A percentile compares a stretch with the other conserved stretches of the same genome.
phyloP scores from a whole-genome alignment of 1,140 invertebrate species.

The Drosophila auraria region DNA sequence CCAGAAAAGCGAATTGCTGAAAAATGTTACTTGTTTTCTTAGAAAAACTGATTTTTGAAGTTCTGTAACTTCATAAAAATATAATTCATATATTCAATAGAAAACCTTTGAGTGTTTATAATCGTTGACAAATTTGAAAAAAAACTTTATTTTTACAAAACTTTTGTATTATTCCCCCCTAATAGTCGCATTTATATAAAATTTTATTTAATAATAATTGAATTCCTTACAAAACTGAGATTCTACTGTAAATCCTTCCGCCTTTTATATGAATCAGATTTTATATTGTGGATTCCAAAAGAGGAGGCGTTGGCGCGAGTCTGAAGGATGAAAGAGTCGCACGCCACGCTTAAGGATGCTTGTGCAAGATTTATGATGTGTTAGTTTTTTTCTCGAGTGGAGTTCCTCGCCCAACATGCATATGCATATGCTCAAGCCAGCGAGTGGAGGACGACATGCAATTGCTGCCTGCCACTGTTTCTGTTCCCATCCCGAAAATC shows the following conservation, averaged over 20 bases:
- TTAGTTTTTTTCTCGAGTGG: constrained; percentile 71
- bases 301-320: constrained; percentile 38
- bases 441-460: constrained; percentile 50
- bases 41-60: background rate
- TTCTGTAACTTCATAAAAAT: no score
- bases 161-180: no score
- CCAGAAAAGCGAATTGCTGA: no score
- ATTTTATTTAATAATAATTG: no score
- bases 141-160: no score
- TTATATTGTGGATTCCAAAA: constrained; percentile 23
- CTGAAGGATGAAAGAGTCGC: constrained; percentile 32
- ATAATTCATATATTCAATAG: no score
- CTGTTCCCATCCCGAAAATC: background rate
- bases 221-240: background rate
- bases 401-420: constrained; percentile 66
- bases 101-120: no score
- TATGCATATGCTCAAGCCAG: constrained; percentile 64
- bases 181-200: background rate
- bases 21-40: no score
- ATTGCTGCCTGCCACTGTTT: constrained; percentile 53
- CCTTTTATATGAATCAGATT: constrained; percentile 41
- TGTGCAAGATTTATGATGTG: constrained; percentile 80
- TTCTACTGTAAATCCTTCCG: constrained; percentile 6
- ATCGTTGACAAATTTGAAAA: no score
- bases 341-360: constrained; percentile 75